Conservation (phyloP, 2,797 vertebrate species). For the Oceanodroma leucorhoa region DNA sequence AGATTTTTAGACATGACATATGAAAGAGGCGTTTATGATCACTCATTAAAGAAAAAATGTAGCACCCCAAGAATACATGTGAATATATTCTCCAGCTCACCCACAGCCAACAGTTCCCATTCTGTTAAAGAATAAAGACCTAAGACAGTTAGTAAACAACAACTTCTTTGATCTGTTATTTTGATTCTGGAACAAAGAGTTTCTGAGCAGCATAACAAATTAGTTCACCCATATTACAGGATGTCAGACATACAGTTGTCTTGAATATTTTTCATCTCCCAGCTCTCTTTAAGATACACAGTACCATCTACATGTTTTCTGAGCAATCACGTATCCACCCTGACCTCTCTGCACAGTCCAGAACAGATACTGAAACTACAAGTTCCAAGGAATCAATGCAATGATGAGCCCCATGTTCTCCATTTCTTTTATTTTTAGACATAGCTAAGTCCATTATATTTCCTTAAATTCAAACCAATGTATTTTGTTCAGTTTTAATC, state of each 20-base stretch:
- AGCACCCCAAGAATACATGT: constrained; percentile 16
- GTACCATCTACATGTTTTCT: neutral
- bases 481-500: neutral
- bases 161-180: constrained; percentile 44
- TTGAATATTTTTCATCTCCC: neutral
- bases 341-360: neutral
- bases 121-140: constrained; percentile 23
- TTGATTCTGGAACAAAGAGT: constrained; percentile 43
- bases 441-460: neutral
- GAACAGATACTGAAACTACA: neutral
- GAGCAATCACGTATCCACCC: neutral
- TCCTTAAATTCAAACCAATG: neutral
- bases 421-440: neutral
- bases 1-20: constrained; percentile 23
- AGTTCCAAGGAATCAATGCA: neutral
- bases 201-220: constrained; percentile 20
- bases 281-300: neutral
- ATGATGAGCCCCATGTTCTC: neutral
- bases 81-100: constrained; percentile 10
- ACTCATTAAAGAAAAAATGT: constrained; percentile 34
- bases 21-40: constrained; percentile 2
- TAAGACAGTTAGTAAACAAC: neutral
- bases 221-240: neutral
- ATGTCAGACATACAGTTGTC: neutral
- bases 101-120: neutral